Percentiles rank a stretch among this genome's conserved stretches.
These are phyloP conservation scores for Cottus gobio DNA, from an alignment of 2,113 vertebrate genomes.

Conservation along the genomic window DNA sequence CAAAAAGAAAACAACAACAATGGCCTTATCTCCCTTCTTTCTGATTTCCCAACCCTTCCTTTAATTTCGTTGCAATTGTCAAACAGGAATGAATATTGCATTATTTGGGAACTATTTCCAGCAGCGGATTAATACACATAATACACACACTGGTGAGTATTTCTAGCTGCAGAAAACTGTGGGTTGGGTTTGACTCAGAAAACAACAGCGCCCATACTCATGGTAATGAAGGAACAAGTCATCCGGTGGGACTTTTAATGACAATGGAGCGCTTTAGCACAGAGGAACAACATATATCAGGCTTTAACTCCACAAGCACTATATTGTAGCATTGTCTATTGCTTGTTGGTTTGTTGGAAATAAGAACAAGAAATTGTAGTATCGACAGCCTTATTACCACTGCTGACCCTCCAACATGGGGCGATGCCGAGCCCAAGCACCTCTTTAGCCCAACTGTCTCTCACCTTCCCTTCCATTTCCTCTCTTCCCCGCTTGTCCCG, in stretches of 20 bases:
- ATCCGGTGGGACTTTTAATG: neutral
- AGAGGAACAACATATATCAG: neutral
- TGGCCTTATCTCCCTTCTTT: neutral
- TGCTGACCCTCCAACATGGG: slow-evolving; percentile 8
- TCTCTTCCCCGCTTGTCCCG: slow-evolving; percentile 29
- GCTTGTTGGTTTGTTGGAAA: neutral
- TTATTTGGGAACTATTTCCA: slow-evolving; percentile 15
- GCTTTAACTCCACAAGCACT: neutral
- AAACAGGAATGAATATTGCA: neutral
- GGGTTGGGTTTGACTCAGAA: neutral
- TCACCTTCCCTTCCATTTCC: slow-evolving; percentile 39
- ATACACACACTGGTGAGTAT: neutral
- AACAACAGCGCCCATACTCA: neutral
- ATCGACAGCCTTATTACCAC: neutral
- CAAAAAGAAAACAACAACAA: neutral
- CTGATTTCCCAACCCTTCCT: neutral
- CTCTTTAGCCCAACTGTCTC: slow-evolving; percentile 24
- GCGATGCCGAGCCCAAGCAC: slow-evolving; percentile 18
- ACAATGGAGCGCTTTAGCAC: neutral
- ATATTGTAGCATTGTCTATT: too few species aligned
- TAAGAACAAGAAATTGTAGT: neutral
- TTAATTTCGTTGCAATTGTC: neutral
- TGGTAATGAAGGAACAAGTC: neutral
- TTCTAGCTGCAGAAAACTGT: neutral
- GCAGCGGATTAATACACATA: neutral